Percentiles rank a stretch among this genome's conserved stretches.
Evolutionary conservation across 2,888 invertebrate species (phyloP).

Genomic region (Margaritifera margaritifera): DNA sequence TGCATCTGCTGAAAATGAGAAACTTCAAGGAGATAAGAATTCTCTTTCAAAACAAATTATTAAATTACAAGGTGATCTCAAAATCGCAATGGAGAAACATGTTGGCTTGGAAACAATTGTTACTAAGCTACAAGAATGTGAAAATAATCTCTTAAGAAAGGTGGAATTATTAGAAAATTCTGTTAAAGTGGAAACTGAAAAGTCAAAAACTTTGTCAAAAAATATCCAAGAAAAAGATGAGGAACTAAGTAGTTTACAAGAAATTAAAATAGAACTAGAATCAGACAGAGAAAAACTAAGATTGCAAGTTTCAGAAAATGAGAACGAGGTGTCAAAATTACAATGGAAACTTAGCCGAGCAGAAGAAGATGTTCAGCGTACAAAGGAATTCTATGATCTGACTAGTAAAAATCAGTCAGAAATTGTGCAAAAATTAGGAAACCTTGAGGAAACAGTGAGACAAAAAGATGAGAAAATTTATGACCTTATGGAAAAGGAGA

Average conservation of each 20-base stretch:
- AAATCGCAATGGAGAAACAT: slow-evolving; percentile 10
- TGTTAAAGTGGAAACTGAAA: slow-evolving; percentile 6
- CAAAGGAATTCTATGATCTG: slow-evolving; percentile 31
- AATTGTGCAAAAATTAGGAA: slow-evolving; percentile 28
- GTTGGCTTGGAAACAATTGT: slow-evolving; percentile 17
- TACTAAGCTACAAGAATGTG: slow-evolving; percentile 22
- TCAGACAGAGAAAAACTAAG: slow-evolving; percentile 20
- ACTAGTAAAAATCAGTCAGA: slow-evolving; percentile 37
- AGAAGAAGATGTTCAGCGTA: slow-evolving; percentile 29
- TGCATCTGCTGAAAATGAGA: slow-evolving; percentile 3
- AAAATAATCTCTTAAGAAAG: slow-evolving; percentile 1
- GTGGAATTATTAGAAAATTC: not conserved
- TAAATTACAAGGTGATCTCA: too few species aligned
- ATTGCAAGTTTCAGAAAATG: slow-evolving; percentile 36
- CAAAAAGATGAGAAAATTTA: slow-evolving; percentile 28
- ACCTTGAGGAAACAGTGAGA: slow-evolving; percentile 27
- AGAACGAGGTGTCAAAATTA: slow-evolving; percentile 30
- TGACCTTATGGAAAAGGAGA: slow-evolving; percentile 22
- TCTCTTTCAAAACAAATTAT: too few species aligned
- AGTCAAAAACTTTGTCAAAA: slow-evolving; percentile 19
- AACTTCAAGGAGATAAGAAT: not conserved
- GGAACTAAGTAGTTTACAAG: slow-evolving; percentile 14
- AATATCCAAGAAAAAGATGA: slow-evolving; percentile 21
- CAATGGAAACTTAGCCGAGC: slow-evolving; percentile 27
- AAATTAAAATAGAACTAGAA: slow-evolving; percentile 17